Conservation (phyloP, 1,140 invertebrate species). For the Pseudomyrmex gracilis region DNA sequence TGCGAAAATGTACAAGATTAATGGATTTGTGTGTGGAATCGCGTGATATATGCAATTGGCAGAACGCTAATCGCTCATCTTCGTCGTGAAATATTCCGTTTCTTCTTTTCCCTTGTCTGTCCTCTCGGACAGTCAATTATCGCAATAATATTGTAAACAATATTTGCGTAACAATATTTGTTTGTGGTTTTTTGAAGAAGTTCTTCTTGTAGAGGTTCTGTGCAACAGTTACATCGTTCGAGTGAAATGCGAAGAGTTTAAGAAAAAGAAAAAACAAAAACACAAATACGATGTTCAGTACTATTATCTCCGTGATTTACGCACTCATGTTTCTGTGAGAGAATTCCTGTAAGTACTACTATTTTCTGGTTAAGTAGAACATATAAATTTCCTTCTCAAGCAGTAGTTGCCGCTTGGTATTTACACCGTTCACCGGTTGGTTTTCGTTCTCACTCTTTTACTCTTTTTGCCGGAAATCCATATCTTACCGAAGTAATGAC, state of each 20-base stretch:
- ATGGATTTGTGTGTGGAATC: constrained; percentile 11
- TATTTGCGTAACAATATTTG: background rate
- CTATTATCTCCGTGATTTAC: constrained; percentile 58
- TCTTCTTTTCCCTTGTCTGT: background rate
- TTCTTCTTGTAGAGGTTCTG: too few relatives aligned
- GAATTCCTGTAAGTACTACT: constrained; percentile 11
- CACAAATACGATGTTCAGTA: constrained; percentile 38
- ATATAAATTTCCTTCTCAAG: constrained; percentile 49
- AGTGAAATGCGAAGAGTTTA: constrained; percentile 20
- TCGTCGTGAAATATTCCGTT: background rate
- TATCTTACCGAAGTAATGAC: constrained; percentile 29
- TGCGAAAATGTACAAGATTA: constrained; percentile 64
- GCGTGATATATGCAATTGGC: background rate
- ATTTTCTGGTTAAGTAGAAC: constrained; percentile 54
- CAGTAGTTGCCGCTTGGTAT: constrained; percentile 47
- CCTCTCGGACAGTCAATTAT: background rate
- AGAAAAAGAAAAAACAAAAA: background rate
- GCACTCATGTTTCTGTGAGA: constrained; percentile 50
- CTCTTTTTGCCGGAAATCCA: background rate
- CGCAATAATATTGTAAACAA: too few relatives aligned
- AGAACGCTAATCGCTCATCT: constrained; percentile 13
- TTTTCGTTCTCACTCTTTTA: constrained; percentile 15
- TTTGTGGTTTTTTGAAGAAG: background rate
- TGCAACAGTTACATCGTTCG: constrained; percentile 3
- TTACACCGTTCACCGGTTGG: constrained; percentile 25